Evolutionary conservation across 2,888 invertebrate species (phyloP), one percentile per base, ranked within the genome.

Genomic region (Aphodius granarius): DNA sequence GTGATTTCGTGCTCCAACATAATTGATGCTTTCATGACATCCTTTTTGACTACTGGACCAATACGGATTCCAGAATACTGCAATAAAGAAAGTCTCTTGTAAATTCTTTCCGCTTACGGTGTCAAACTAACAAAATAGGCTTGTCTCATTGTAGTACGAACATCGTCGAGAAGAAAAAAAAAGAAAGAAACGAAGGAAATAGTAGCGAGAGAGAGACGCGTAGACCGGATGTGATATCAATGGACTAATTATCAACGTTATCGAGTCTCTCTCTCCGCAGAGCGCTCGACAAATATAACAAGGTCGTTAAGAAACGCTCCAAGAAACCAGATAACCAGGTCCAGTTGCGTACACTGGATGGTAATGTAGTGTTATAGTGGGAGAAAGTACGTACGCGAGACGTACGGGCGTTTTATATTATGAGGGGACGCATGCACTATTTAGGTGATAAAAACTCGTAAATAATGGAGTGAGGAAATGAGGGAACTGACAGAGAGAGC

Each of bases 1-100:
- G 97, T 96, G 77, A 95, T 93, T 85, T 99, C 98, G 88, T 98
- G 98, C 86, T 99, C 99, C 89, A 99, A 89, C 99, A 99, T 99
- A 80, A 96, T 97, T n/a, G 99, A 98, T 18, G 99, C 98, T 86
- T 97, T 98, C 97, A 99, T 99, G 66, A 99, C 98, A 89, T 99
- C 99, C 86, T 96, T 96, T 88, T 97, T 99, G 83, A 99, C 99
- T 74, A 99, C 98, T 23, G 99, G 99, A 15, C 99, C 99, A 88
- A 99, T 99, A 83, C 98, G 95, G 86, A 99, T 98, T 75, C 97
- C 97, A 68, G 97, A 95, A 88, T 98, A 98, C 97, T 97, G 91
- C 64, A 92, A 91, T 80, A 83, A 83, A 83, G 84, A 82, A 66
- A n/a, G n/a, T n/a, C n/a, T n/a, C n/a, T n/a, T n/a, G n/a, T n/a